Percentiles rank a stretch among this genome's conserved stretches.
These are phyloP conservation scores for Microcebus griseorufus DNA, from an alignment of 2,113 vertebrate genomes.

Conservation along the genomic window DNA sequence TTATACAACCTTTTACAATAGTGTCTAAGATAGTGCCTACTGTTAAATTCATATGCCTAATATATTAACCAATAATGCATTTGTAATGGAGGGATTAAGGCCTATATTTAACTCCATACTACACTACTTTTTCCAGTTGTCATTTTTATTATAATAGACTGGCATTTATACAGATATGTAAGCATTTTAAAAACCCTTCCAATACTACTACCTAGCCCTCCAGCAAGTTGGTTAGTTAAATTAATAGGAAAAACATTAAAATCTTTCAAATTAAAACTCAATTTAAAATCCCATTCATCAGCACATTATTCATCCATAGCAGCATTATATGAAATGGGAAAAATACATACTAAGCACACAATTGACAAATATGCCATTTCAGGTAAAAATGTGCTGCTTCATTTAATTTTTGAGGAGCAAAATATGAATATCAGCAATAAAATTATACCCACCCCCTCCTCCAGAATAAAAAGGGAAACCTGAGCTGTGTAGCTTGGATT, in stretches of 20 bases:
- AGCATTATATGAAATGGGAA: constrained; percentile 67
- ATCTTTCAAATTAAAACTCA: constrained; percentile 70
- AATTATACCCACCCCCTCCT: not conserved
- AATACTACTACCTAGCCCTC: not conserved
- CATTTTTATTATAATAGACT: constrained; percentile 71
- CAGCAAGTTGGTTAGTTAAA: constrained; percentile 66
- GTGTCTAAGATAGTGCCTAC: not conserved
- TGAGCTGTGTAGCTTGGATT: constrained; percentile 40
- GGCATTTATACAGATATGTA: constrained; percentile 64
- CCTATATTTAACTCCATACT: constrained; percentile 77
- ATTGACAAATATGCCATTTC: constrained; percentile 79
- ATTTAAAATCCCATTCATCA: constrained; percentile 81
- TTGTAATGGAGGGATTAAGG: constrained; percentile 62
- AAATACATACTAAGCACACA: constrained; percentile 73
- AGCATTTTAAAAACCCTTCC: constrained; percentile 58
- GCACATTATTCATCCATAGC: constrained; percentile 76
- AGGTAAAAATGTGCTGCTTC: constrained; percentile 81
- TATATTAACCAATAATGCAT: constrained; percentile 60
- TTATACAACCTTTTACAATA: not conserved
- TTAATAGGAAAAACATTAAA: constrained; percentile 54
- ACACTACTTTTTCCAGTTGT: constrained; percentile 70
- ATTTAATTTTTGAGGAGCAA: constrained; percentile 81
- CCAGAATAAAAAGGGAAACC: constrained; percentile 29
- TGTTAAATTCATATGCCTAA: constrained; percentile 57
- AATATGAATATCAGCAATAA: constrained; percentile 73